Base-by-base conservation (phyloP, 2,113 vertebrate genomes). In the Crypturellus undulatus region DNA sequence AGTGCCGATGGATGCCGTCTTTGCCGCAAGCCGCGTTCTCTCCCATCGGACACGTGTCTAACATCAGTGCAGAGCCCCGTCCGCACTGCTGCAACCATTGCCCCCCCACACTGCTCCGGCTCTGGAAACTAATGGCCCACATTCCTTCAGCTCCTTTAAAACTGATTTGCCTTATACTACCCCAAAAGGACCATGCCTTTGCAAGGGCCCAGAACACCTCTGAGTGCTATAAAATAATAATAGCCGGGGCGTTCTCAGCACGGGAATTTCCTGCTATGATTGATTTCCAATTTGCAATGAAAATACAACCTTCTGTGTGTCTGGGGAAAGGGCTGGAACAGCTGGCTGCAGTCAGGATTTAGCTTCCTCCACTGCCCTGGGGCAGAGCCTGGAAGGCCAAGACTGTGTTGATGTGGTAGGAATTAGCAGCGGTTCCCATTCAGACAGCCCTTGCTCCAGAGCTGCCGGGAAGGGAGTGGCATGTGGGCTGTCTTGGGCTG, bases 261-360 rank as follows among this genome's bases (percentile, higher is more conserved):
- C 1, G 7, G 70, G 95, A 92, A 92, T 87, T 95, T 93, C 87
- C 89, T 92, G 86, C 94, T 92, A 76, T 89, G 92, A 95, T 93
- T 77, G 67, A 94, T 96, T 93, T 72, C 91, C 92, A 96, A 94
- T 89, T 93, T 93, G 67, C 87, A 93, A 69, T 28, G 84, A 84
- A 93, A 93, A 91, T 62, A 67, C 43, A 82, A 80, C 6, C 6
- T 1, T 40, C 54, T 4, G 0, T 88, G 75, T 79, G 94, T 24
- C 79, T 0, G 3, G 21, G 62, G 63, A 79, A 43, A 18, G 45
- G 67, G 58, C 72, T 88, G 81, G 36, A 54, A 78, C 90, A 93
- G 81, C 90, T 87, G 82, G 73, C 28, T 94, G 1, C 22, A 76
- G 52, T 28, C 38, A 79, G 56, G 65, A 79, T 3, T 26, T 0